Conservation (phyloP, 1,140 invertebrate genomes). For the Berghia stephanieae region DNA sequence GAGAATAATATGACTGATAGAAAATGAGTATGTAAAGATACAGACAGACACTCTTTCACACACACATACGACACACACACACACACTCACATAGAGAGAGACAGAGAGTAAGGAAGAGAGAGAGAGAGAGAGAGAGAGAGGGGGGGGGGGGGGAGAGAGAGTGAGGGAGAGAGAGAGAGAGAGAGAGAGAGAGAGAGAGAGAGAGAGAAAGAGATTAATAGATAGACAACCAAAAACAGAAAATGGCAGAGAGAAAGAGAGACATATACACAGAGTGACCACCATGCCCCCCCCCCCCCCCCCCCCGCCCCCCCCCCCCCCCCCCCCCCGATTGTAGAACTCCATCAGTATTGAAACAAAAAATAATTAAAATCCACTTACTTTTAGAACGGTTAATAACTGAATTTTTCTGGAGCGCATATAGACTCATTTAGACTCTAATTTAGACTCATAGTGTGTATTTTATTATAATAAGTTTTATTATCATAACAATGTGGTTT, state of each 20-base stretch:
- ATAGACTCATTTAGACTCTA: neutral
- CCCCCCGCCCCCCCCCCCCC: neutral
- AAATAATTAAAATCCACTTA: too few relatives aligned
- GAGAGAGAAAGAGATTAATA: constrained; percentile 4
- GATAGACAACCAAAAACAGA: neutral
- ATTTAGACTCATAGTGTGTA: too few relatives aligned
- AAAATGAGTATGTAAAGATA: too few relatives aligned
- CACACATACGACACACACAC: too few relatives aligned
- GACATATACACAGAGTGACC: too few relatives aligned
- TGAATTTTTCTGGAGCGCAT: neutral
- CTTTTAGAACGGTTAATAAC: too few relatives aligned
- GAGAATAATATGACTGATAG: too few relatives aligned
- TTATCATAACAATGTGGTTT: neutral
- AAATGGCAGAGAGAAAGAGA: neutral
- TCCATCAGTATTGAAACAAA: too few relatives aligned
- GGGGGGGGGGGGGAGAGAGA: neutral
- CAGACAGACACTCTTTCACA: too few relatives aligned
- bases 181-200: constrained; percentile 24
- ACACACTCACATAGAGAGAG: too few relatives aligned
- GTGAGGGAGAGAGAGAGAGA: neutral
- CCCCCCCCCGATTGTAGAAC: too few relatives aligned
- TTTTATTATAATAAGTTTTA: neutral
- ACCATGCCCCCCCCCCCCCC: neutral
- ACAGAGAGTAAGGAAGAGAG: neutral
- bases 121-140: neutral